Conservation (phyloP, 2,888 invertebrate genomes). For the Eilema caniola region DNA sequence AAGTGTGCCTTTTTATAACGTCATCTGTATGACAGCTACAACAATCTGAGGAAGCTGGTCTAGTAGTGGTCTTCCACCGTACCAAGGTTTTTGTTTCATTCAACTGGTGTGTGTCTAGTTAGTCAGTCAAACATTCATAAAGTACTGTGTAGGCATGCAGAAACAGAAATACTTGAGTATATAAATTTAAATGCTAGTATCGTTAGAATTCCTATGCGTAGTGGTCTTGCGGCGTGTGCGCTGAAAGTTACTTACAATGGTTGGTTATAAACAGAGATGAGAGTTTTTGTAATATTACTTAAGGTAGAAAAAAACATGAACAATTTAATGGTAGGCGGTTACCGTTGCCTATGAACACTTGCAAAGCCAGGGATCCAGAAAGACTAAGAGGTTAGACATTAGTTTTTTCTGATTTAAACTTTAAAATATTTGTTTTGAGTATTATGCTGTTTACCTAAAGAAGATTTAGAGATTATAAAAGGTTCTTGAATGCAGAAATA, state of each 20-base stretch:
- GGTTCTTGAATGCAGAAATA: too few relatives aligned
- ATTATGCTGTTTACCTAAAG: background rate
- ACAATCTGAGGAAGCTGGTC: too few relatives aligned
- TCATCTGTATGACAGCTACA: too few relatives aligned
- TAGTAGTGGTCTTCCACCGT: background rate
- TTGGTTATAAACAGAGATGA: conserved; percentile 3
- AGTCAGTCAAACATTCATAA: background rate
- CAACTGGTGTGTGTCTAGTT: background rate
- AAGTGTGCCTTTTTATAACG: background rate
- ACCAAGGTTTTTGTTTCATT: background rate
- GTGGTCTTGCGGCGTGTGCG: conserved; percentile 7
- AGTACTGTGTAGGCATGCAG: background rate
- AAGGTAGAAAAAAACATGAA: too few relatives aligned
- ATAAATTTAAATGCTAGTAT: conserved; percentile 12
- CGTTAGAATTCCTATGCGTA: conserved; percentile 16
- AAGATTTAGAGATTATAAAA: too few relatives aligned
- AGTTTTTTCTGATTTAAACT: too few relatives aligned
- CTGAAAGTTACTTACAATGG: background rate
- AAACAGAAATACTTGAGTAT: conserved; percentile 6
- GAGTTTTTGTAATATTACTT: background rate
- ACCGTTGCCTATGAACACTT: background rate
- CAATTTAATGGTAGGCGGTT: background rate
- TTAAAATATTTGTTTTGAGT: too few relatives aligned
- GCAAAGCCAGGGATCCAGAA: background rate
- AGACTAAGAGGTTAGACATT: too few relatives aligned